phyloP scores from a whole-genome alignment of 1,140 invertebrate species.

The Hestina assimilis region DNA sequence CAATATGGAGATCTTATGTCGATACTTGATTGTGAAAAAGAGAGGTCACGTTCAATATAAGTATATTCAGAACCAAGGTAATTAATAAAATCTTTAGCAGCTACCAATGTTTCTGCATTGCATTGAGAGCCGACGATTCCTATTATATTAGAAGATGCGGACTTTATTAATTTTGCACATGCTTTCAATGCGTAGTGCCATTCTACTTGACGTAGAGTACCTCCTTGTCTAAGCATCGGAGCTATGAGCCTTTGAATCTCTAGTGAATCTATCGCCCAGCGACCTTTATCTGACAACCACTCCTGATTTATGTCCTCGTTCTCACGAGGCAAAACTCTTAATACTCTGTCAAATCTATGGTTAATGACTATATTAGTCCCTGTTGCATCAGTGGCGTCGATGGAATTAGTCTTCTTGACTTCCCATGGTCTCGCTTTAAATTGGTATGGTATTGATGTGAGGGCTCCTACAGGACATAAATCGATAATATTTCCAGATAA shows the following conservation, averaged over 20 bases:
- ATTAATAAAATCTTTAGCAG: conserved; percentile 86
- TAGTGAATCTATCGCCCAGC: conserved; percentile 88
- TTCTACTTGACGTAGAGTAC: conserved; percentile 78
- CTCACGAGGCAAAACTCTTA: conserved; percentile 85
- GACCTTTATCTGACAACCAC: conserved; percentile 88
- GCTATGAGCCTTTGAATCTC: conserved; percentile 85
- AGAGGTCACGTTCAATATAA: conserved; percentile 49
- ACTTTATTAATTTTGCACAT: conserved; percentile 60
- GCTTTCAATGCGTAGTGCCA: conserved; percentile 83
- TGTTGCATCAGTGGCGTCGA: conserved; percentile 88
- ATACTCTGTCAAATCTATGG: conserved; percentile 84
- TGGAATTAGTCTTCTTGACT: conserved; percentile 81
- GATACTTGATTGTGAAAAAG: conserved; percentile 31
- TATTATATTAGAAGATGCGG: conserved; percentile 72
- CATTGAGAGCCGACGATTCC: conserved; percentile 83
- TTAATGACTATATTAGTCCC: conserved; percentile 87
- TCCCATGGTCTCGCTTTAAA: conserved; percentile 85
- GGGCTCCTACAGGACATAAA: conserved; percentile 98
- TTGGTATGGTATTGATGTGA: conserved; percentile 98
- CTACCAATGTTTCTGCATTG: conserved; percentile 84
- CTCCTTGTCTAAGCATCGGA: conserved; percentile 81
- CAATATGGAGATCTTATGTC: conserved; percentile 60
- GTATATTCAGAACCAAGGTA: conserved; percentile 80
- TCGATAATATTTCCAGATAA: conserved; percentile 99
- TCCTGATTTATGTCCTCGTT: conserved; percentile 90